phyloP scores from a whole-genome alignment of 2,797 vertebrate genomes.

The Falco naumanni region DNA sequence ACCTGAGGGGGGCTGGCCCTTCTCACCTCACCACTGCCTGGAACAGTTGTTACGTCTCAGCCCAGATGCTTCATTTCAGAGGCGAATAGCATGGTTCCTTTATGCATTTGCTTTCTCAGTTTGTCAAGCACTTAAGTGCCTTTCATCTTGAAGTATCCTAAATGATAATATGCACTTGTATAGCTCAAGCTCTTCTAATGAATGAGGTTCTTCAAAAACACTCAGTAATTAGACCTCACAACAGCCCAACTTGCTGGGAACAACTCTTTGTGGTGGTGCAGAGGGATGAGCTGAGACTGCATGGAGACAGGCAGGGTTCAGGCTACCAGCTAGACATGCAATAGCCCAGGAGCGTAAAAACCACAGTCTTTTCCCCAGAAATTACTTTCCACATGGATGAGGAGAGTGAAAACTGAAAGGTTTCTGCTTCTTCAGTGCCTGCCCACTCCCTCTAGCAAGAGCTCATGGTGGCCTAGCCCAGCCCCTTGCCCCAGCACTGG shows the following conservation, averaged over 20 bases:
- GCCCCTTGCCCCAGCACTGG: fast-evolving
- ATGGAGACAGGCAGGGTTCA: not conserved
- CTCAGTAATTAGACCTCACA: constrained; percentile 37
- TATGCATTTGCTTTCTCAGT: constrained; percentile 56
- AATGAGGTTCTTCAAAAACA: constrained; percentile 61
- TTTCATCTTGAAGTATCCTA: constrained; percentile 69
- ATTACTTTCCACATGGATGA: not conserved
- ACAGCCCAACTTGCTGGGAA: not conserved
- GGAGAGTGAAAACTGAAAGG: not conserved
- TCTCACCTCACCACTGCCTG: not conserved
- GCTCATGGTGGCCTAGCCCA: not conserved
- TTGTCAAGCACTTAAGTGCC: constrained; percentile 67
- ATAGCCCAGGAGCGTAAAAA: not conserved
- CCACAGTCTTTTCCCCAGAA: not conserved
- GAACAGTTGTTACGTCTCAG: constrained; percentile 36
- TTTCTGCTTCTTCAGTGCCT: not conserved
- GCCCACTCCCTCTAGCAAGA: not conserved
- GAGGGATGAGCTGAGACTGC: not conserved
- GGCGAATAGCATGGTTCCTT: not conserved
- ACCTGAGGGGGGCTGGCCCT: not conserved
- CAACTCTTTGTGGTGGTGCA: not conserved
- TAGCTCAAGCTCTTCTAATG: constrained; percentile 58
- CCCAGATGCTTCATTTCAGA: constrained; percentile 50
- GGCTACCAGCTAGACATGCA: not conserved
- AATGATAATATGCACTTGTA: constrained; percentile 59